Evolutionary conservation across 2,797 vertebrate genomes (phyloP).

Genomic region (Galaxias olidus): DNA sequence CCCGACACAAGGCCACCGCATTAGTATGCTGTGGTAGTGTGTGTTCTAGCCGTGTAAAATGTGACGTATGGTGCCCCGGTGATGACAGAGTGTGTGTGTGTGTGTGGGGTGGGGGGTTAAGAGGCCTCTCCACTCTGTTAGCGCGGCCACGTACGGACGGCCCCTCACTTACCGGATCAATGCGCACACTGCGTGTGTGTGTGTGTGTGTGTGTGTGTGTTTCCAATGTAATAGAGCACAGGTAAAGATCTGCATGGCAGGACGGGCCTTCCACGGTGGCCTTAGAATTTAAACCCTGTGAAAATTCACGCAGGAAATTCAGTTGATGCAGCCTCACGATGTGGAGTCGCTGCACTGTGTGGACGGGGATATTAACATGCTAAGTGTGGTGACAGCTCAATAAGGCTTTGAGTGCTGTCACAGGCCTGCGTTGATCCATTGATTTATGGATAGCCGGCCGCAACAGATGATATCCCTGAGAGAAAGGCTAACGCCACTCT

Average conservation of each 20-base stretch:
- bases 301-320: too few relatives aligned
- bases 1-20: conserved; percentile 35
- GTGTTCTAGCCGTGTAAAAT: conserved; percentile 57
- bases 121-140: conserved; percentile 49
- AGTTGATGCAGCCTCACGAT: too few relatives aligned
- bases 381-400: conserved; percentile 66
- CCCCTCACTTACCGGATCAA: conserved; percentile 44
- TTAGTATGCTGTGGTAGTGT: conserved; percentile 49
- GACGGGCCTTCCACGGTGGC: too few relatives aligned
- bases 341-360: too few relatives aligned
- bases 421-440: conserved; percentile 60
- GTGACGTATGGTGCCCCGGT: conserved; percentile 58
- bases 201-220: conserved; percentile 5
- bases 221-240: conserved; percentile 38
- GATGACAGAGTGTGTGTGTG: conserved; percentile 61
- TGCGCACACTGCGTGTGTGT: conserved; percentile 42
- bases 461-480: conserved; percentile 57
- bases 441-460: conserved; percentile 60
- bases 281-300: too few relatives aligned
- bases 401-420: conserved; percentile 64
- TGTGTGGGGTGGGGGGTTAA: conserved; percentile 37
- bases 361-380: too few relatives aligned
- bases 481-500: conserved; percentile 42
- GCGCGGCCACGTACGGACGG: conserved; percentile 55
- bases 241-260: too few relatives aligned